Conservation (phyloP, 2,113 vertebrate species). For the Prietella phreatophila region DNA sequence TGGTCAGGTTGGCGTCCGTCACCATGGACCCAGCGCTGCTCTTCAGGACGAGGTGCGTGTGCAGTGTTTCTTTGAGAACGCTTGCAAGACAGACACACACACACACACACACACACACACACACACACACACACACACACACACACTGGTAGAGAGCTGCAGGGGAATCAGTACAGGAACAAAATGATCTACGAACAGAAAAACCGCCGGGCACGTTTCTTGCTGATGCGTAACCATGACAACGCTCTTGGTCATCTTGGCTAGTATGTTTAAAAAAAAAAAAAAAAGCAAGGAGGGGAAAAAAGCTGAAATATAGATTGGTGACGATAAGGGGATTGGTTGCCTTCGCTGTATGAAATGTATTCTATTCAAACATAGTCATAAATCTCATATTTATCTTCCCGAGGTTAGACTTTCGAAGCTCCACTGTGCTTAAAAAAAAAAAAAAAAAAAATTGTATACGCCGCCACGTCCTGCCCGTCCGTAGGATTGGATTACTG, state of each 20-base stretch:
- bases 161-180: neutral
- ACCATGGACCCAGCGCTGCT: constrained; percentile 97
- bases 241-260: neutral
- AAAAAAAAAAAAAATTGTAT: too few relatives aligned
- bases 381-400: too few relatives aligned
- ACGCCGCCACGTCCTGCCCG: too few relatives aligned
- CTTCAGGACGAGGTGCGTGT: constrained; percentile 89
- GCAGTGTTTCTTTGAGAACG: neutral
- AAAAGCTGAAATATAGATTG: too few relatives aligned
- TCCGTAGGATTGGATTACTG: too few relatives aligned
- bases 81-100: neutral
- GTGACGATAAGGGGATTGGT: too few relatives aligned
- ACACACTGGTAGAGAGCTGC: neutral
- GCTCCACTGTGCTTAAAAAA: too few relatives aligned
- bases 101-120: neutral
- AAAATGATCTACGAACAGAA: neutral
- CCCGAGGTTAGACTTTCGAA: neutral
- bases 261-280: too few relatives aligned
- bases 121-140: neutral
- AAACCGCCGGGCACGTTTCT: neutral
- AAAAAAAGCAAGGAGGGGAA: too few relatives aligned
- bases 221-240: neutral
- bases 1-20: constrained; percentile 94
- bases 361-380: too few relatives aligned
- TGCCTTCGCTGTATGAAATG: too few relatives aligned